These are phyloP conservation scores for Thelaira solivaga DNA, from an alignment of 2,888 invertebrate genomes.

Conservation along the genomic window DNA sequence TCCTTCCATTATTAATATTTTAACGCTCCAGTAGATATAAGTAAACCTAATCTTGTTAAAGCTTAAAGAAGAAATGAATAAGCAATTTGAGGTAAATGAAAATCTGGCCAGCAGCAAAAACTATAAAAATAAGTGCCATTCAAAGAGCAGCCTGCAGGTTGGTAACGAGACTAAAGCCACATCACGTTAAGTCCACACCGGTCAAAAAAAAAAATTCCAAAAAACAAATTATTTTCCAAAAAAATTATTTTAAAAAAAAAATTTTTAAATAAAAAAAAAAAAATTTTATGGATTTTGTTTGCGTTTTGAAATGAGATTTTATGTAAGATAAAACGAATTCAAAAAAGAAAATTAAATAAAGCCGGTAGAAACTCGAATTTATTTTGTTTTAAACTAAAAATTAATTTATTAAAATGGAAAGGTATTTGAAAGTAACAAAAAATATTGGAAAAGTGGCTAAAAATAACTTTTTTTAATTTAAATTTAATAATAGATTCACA, in stretches of 20 bases:
- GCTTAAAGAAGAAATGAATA: not conserved
- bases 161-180: slow-evolving; percentile 68
- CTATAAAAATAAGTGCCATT: slow-evolving; percentile 68
- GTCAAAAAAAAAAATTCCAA: slow-evolving; percentile 42
- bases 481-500: slow-evolving; percentile 46
- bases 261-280: slow-evolving; percentile 56
- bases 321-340: too few species aligned
- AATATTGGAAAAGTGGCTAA: not conserved
- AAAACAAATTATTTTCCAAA: too few species aligned
- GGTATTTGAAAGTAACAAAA: slow-evolving; percentile 64
- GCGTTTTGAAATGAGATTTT: slow-evolving; percentile 68
- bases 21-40: too few species aligned
- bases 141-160: slow-evolving; percentile 68
- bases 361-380: not conserved
- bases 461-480: slow-evolving; percentile 1
- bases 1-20: too few species aligned
- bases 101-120: slow-evolving; percentile 46
- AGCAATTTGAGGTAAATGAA: too few species aligned
- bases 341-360: not conserved
- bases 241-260: too few species aligned
- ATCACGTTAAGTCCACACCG: slow-evolving; percentile 72
- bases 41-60: slow-evolving; percentile 38
- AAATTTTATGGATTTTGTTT: slow-evolving; percentile 2
- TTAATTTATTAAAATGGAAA: slow-evolving; percentile 68
- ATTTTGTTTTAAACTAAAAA: not conserved